These are phyloP conservation scores for Synergus itoensis DNA, from an alignment of 2,888 invertebrate species.

Conservation along the genomic window DNA sequence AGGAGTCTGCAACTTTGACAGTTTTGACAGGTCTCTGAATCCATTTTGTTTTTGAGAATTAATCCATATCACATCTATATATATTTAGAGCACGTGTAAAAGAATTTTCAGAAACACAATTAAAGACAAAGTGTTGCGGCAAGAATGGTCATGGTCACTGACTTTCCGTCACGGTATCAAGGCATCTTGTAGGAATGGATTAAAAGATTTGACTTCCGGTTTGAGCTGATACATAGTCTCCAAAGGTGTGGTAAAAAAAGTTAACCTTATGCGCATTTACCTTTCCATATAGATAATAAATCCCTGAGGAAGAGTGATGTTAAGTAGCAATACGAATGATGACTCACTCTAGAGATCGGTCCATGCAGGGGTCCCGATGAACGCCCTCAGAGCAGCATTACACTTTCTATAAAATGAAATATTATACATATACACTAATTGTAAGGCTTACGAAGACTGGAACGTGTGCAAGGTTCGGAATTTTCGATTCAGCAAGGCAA, in stretches of 20 bases:
- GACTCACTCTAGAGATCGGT: conserved; percentile 71
- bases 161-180: conserved; percentile 68
- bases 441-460: no score
- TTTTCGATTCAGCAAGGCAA: conserved; percentile 11
- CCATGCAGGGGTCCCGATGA: conserved; percentile 63
- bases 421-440: conserved; percentile 36
- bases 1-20: background rate
- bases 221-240: conserved; percentile 57
- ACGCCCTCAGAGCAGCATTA: conserved; percentile 55
- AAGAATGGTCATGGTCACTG: conserved; percentile 68
- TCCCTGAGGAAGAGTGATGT: background rate
- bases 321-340: conserved; percentile 16
- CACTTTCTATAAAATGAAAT: conserved; percentile 57
- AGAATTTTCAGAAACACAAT: conserved; percentile 5
- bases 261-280: background rate
- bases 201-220: conserved; percentile 67
- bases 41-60: background rate
- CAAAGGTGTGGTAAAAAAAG: conserved; percentile 55
- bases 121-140: conserved; percentile 24
- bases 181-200: conserved; percentile 63
- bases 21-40: background rate
- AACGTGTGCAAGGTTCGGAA: conserved; percentile 1
- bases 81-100: conserved; percentile 12
- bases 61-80: background rate
- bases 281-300: conserved; percentile 27